Conservation (phyloP, 2,888 invertebrate genomes). For the Ctenicera cuprea region DNA sequence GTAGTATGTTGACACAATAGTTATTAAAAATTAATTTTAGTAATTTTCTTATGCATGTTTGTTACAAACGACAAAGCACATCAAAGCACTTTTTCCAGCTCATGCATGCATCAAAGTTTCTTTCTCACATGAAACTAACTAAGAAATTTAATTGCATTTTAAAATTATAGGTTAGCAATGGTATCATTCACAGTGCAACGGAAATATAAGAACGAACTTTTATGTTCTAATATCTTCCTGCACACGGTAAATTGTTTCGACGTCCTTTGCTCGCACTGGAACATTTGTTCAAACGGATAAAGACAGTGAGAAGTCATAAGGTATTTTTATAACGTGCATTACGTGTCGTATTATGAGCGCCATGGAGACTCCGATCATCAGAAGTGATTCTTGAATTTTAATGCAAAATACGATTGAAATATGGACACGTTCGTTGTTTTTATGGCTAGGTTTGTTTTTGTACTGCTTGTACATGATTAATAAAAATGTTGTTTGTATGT, state of each 20-base stretch:
- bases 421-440: constrained; percentile 11
- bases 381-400: constrained; percentile 31
- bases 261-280: constrained; percentile 6
- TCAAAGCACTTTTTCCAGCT: no score
- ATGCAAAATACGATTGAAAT: constrained; percentile 16
- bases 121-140: constrained; percentile 4
- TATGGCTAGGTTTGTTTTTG: constrained; percentile 1
- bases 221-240: constrained; percentile 27
- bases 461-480: not conserved
- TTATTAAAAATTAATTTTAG: no score
- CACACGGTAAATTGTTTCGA: constrained; percentile 11
- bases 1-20: no score
- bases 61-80: no score
- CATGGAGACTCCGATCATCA: constrained; percentile 20
- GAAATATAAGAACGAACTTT: constrained; percentile 29
- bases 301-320: constrained; percentile 19
- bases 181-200: constrained; percentile 25
- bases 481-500: not conserved
- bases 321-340: constrained; percentile 26
- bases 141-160: constrained; percentile 30
- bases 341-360: constrained; percentile 31
- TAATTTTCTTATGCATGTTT: no score
- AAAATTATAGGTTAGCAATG: constrained; percentile 25
- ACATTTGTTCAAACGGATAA: not conserved
- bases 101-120: not conserved